Base-by-base conservation (phyloP, 2,797 vertebrate genomes). In the Rhodeus uyekii region DNA sequence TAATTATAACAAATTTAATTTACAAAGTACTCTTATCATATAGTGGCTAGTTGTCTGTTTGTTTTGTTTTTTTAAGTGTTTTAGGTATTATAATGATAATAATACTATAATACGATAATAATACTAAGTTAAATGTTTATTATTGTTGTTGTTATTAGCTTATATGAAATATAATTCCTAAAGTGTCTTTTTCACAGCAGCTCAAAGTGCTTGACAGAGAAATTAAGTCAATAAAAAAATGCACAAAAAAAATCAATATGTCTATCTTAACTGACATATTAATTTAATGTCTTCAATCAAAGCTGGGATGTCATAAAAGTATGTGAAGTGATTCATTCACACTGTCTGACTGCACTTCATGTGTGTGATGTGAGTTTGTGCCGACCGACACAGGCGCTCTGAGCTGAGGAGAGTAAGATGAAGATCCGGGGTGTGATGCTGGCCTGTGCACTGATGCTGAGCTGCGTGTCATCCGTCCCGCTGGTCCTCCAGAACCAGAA, bases 401-500 rank as follows among this genome's bases (percentile, higher is more conserved):
- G 73, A 68, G 38, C 50, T 79, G 77, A 79, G 76, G 46, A 39
- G 36, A n/a, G 64, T n/a, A 69, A 32, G 36, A 79, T 79, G 77
- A 79, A 69, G 65, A n/a, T 69, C 36, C 44, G 65, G 46, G 34
- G 2, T 68, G 46, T 68, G 64, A 78, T 55, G 64, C 34, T 78
- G 76, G 34, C 10, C n/a, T 67, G 76, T 14, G 77, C 24, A 22
- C 10, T 79, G 64, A 69, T 16, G 48, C 48, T 69, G 77, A 58
- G 48, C 36, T 32, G 65, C 8, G 48, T 44, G 38, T 69, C 24
- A 4, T 68, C 77, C 13, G 19, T 53, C 60, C 32, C 58, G 6
- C 58, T 60, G 58, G 5, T 29, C 8, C 58, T 60, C 8, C 58
- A 60, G 27, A 29, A 29, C 58, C 58, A 16, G 18, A 42, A 5